Base-by-base conservation (phyloP, 2,797 vertebrate genomes). In the Buceros bicornis region DNA sequence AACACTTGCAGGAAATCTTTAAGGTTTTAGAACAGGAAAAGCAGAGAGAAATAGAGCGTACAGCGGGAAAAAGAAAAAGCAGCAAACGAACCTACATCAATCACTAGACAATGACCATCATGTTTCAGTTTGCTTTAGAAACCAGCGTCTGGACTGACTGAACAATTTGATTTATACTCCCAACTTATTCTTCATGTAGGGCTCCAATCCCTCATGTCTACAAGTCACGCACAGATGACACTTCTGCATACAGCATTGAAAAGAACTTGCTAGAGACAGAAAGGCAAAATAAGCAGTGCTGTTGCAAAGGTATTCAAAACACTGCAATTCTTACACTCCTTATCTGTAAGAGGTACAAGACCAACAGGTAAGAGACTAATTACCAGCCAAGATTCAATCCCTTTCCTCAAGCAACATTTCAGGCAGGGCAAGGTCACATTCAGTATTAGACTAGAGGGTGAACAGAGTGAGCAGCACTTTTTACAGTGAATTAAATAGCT, bases 1-100 rank as follows among this genome's bases (percentile, higher is more conserved):
- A 80, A 45, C 35, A 56, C 28, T n/a, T 35, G 51, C 0, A 0
- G 35, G 16, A 31, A 62, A 67, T n/a, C 9, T 58, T 29, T 12
- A 51, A 87, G 15, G 24, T 82, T 87, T 78, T 42, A 61, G 26
- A 93, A 73, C 17, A 53, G 31, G 19, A 26, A 76, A n/a, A 50
- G 5, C 22, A 42, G 19, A 26, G 11, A 80, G 28, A 77, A 76
- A 82, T 2, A 82, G 37, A 87, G 29, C 35, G 22, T 58, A 83
- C 25, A 91, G 48, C 24, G 35, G 12, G 3, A 51, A 57, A 35
- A 74, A 40, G 31, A 7, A 9, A 14, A 4, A n/a, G 14, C 18
- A 66, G 20, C 4, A 5, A 88, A 40, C 18, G 60, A 65, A 81
- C 5, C 8, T 56, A 20, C 16, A 53, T 33, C 10, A 74, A 5